phyloP scores from a whole-genome alignment of 2,797 vertebrate genomes.

The Hirundo rustica region DNA sequence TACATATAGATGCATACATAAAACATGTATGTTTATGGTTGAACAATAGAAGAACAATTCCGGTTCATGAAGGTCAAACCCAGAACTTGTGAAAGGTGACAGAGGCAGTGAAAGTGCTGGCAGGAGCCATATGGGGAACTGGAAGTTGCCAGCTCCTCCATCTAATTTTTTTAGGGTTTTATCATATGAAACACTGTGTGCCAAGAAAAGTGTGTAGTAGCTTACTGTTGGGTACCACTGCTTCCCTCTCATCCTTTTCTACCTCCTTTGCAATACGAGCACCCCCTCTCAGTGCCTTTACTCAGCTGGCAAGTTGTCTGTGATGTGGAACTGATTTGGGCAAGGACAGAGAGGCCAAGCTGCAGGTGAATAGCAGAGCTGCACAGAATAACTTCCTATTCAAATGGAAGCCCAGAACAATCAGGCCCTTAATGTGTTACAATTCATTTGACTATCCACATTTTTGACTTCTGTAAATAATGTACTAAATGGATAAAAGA shows the following conservation, averaged over 20 bases:
- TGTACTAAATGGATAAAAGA: conserved; percentile 64
- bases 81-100: background rate
- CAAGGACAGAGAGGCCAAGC: background rate
- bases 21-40: background rate
- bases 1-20: background rate
- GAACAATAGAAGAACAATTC: background rate
- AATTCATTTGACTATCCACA: conserved; percentile 46
- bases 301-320: background rate
- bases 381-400: background rate
- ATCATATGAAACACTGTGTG: background rate
- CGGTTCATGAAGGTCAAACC: background rate
- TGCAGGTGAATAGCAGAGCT: background rate
- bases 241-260: background rate
- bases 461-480: conserved; percentile 66
- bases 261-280: background rate
- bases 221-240: background rate
- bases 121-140: background rate
- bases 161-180: conserved; percentile 1
- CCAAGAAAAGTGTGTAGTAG: background rate
- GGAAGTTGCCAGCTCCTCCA: background rate
- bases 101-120: background rate
- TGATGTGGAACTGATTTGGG: background rate
- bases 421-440: conserved; percentile 20
- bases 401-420: background rate
- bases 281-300: background rate